phyloP scores from a whole-genome alignment of 2,797 vertebrate species.

The Crax fasciolata region DNA sequence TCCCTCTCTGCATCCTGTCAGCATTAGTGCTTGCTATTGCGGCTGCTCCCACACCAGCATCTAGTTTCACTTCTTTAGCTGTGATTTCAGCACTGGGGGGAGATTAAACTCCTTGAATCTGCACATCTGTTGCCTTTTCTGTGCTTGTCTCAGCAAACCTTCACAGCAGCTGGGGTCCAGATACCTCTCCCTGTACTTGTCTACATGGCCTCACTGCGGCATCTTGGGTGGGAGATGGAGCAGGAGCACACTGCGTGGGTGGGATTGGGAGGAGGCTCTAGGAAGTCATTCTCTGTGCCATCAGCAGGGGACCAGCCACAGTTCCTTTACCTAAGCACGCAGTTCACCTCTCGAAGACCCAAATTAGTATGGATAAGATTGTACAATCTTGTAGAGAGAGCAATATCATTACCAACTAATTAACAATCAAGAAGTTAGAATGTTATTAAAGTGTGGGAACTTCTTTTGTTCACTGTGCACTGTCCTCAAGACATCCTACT shows the following conservation, averaged over 20 bases:
- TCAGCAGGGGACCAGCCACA: background rate
- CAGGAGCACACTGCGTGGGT: background rate
- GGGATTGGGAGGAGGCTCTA: background rate
- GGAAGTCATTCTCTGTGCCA: background rate
- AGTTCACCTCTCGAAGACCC: background rate
- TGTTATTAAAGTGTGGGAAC: background rate
- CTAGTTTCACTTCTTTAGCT: slow-evolving; percentile 56
- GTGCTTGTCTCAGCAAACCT: slow-evolving; percentile 52
- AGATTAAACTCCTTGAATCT: slow-evolving; percentile 48
- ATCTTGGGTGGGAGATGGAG: background rate
- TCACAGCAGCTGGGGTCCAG: background rate
- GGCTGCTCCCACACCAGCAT: background rate
- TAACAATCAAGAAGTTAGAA: background rate
- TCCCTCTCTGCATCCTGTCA: slow-evolving; percentile 25
- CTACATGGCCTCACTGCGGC: background rate
- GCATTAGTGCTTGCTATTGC: background rate
- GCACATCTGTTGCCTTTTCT: slow-evolving; percentile 43
- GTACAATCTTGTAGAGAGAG: background rate
- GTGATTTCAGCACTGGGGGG: slow-evolving; percentile 31
- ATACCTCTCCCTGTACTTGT: background rate
- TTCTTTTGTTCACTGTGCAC: background rate
- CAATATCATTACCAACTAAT: background rate
- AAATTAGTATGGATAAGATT: background rate
- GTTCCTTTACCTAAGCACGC: background rate
- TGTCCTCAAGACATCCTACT: background rate